Percentiles rank a stretch among this genome's conserved stretches.
Conservation (phyloP, 1,140 invertebrate genomes). For the Lamellibrachia luymesi region DNA sequence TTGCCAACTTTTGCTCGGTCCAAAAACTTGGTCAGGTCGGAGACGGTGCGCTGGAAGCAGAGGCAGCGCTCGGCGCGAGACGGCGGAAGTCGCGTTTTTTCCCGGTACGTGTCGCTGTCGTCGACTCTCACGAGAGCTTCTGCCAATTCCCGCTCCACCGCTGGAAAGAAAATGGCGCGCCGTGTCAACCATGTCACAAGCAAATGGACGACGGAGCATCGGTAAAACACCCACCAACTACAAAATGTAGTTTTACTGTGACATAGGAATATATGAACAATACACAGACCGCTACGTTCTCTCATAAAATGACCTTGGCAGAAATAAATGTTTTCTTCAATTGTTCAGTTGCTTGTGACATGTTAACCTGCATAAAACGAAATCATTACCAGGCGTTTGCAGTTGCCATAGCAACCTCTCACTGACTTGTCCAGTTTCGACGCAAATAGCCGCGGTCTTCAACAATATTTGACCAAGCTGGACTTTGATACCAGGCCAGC, state of each 20-base stretch:
- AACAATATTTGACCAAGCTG: background rate
- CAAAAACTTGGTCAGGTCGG: background rate
- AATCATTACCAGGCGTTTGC: background rate
- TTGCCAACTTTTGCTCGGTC: background rate
- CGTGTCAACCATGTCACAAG: background rate
- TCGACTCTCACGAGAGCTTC: background rate
- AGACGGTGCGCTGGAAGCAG: background rate
- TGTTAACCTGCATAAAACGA: background rate
- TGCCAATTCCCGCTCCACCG: background rate
- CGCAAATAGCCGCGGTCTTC: background rate
- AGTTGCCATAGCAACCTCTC: background rate
- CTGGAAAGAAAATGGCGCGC: background rate
- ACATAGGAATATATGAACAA: too few relatives aligned
- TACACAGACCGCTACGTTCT: too few relatives aligned
- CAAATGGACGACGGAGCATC: background rate
- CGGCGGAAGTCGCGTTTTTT: background rate
- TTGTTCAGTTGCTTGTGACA: too few relatives aligned
- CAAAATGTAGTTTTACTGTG: too few relatives aligned
- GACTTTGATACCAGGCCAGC: background rate
- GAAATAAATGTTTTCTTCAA: too few relatives aligned
- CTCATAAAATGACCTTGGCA: too few relatives aligned
- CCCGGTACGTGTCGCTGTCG: background rate
- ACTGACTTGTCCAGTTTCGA: background rate
- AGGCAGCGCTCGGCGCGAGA: conserved; percentile 8
- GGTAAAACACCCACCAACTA: too few relatives aligned